Evolutionary conservation across 2,113 vertebrate species (phyloP).

Genomic region (Prionailurus bengalensis): DNA sequence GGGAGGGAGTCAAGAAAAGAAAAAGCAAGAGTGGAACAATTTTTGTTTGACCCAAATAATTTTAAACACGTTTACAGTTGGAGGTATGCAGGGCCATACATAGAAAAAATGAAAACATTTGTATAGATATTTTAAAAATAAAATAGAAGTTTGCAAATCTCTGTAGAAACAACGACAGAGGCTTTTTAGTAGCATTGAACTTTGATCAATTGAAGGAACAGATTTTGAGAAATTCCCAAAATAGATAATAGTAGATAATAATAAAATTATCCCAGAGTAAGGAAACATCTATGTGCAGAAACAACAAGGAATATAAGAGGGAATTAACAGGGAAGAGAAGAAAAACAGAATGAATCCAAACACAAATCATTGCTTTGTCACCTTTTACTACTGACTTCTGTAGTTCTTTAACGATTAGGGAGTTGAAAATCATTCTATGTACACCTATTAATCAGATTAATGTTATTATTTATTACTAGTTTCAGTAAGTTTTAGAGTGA

Average conservation of each 20-base stretch:
- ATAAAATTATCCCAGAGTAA: background rate
- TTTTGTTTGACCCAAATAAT: background rate
- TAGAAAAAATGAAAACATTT: constrained; percentile 9
- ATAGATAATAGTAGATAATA: background rate
- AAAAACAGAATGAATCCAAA: background rate
- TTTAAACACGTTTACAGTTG: background rate
- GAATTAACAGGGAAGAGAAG: background rate
- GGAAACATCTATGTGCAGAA: background rate
- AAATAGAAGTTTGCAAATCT: background rate
- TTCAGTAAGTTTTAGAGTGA: background rate
- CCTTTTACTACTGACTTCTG: background rate
- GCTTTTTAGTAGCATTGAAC: background rate
- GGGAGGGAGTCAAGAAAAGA: background rate
- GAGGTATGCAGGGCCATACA: background rate
- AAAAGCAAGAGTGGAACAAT: background rate
- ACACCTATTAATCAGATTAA: background rate
- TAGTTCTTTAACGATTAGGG: background rate
- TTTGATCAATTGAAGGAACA: background rate
- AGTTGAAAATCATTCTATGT: background rate
- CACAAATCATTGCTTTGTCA: background rate
- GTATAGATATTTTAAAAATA: background rate
- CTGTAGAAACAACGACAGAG: background rate
- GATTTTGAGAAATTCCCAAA: background rate
- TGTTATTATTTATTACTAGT: background rate
- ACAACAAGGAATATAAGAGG: background rate